These are phyloP conservation scores for Emydura subglobosa DNA, from an alignment of 2,113 vertebrate species.

Conservation along the genomic window DNA sequence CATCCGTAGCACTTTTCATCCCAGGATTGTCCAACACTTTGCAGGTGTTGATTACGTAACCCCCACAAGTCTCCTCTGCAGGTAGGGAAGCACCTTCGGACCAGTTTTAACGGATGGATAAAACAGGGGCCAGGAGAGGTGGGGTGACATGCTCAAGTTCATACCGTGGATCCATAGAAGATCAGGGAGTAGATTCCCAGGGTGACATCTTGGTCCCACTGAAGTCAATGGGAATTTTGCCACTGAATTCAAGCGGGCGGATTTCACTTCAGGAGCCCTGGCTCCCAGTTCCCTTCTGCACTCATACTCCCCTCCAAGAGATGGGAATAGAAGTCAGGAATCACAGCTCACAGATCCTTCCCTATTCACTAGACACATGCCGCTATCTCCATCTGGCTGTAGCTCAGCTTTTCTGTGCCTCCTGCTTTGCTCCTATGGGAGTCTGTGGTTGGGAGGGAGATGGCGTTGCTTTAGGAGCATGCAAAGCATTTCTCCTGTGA, in stretches of 20 bases:
- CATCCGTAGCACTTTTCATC: background rate
- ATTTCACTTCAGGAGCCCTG: background rate
- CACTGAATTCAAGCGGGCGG: background rate
- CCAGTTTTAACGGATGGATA: background rate
- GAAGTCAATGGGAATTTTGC: background rate
- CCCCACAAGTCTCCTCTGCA: background rate
- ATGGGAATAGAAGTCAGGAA: background rate
- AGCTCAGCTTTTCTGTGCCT: rapidly evolving
- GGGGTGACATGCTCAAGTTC: background rate
- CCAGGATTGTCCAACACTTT: background rate
- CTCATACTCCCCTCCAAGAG: background rate
- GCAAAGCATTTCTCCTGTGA: background rate
- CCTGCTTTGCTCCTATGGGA: background rate
- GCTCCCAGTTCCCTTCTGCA: background rate
- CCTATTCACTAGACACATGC: background rate
- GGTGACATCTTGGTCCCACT: background rate
- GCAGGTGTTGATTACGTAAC: background rate
- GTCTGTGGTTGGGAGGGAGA: rapidly evolving
- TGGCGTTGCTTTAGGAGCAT: background rate
- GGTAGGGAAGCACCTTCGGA: background rate
- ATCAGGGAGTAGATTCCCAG: background rate
- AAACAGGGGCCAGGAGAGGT: background rate
- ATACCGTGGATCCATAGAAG: background rate
- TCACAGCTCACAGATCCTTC: background rate
- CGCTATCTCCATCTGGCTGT: rapidly evolving